Conservation (phyloP, 2,797 vertebrate species). For the Channa striata region DNA sequence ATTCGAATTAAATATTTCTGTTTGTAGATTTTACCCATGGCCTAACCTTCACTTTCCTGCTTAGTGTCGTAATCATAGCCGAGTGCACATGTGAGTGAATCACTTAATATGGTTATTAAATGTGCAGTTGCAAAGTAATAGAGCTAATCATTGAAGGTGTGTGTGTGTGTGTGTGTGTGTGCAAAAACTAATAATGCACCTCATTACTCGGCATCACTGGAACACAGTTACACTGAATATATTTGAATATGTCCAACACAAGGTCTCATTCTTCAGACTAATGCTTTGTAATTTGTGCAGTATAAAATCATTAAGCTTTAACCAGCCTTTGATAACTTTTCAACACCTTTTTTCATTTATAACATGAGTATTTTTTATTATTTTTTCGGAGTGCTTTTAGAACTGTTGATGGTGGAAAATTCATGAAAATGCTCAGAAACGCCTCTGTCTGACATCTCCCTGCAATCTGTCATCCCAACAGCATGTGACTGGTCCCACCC, state of each 20-base stretch:
- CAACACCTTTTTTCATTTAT: constrained; percentile 26
- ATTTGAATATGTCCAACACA: constrained; percentile 8
- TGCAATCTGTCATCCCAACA: constrained; percentile 50
- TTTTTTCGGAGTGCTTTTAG: constrained; percentile 10
- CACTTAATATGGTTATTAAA: constrained; percentile 11
- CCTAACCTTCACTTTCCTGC: background rate
- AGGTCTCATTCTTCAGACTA: constrained; percentile 27
- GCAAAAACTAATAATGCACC: constrained; percentile 9
- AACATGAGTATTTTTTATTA: constrained; percentile 3
- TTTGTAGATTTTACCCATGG: background rate
- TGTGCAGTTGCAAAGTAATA: constrained; percentile 1
- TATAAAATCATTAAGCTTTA: constrained; percentile 1
- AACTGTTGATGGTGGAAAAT: constrained; percentile 21
- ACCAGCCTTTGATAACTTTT: constrained; percentile 20
- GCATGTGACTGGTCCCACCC: constrained; percentile 80
- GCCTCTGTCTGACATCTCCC: constrained; percentile 24
- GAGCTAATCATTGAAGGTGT: constrained; percentile 6
- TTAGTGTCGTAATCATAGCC: background rate
- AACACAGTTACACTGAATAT: constrained; percentile 5
- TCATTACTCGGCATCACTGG: constrained; percentile 14
- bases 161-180: background rate
- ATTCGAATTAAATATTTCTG: background rate
- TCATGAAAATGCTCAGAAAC: constrained; percentile 2
- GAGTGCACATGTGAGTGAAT: background rate
- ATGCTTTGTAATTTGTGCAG: constrained; percentile 1